Conservation (phyloP, 2,113 vertebrate genomes). For the Perca fluviatilis region DNA sequence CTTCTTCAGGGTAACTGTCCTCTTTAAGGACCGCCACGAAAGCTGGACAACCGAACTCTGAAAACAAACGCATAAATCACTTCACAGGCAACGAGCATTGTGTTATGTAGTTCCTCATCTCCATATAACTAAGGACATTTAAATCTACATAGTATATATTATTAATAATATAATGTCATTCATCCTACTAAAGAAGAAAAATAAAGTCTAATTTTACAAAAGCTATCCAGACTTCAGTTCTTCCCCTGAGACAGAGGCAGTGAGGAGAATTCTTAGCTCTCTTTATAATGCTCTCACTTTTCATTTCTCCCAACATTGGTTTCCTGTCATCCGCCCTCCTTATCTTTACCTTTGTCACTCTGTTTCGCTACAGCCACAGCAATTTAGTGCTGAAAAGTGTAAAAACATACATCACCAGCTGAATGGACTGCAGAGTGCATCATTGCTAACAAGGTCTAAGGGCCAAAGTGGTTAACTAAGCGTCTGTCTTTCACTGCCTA, state of each 20-base stretch:
- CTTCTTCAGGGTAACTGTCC: background rate
- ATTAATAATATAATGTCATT: no score
- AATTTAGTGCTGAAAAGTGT: constrained; percentile 61
- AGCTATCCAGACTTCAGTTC: constrained; percentile 2
- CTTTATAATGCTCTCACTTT: constrained; percentile 48
- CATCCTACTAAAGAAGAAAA: no score
- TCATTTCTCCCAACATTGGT: constrained; percentile 22
- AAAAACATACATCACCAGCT: constrained; percentile 70
- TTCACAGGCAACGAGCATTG: no score
- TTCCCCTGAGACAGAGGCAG: background rate
- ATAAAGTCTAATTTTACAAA: background rate
- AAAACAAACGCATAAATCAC: no score
- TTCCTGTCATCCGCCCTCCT: constrained; percentile 42
- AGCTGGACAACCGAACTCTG: background rate
- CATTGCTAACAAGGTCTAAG: constrained; percentile 81
- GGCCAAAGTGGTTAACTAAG: constrained; percentile 83
- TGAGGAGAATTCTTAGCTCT: constrained; percentile 14
- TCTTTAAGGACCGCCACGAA: background rate
- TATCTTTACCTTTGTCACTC: constrained; percentile 20
- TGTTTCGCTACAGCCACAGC: constrained; percentile 33
- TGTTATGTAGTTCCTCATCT: no score
- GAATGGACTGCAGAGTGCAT: constrained; percentile 76
- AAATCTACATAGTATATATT: no score
- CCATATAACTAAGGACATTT: no score
- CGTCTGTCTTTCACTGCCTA: constrained; percentile 44